phyloP scores from a whole-genome alignment of 2,888 invertebrate species.

The Malthinus seriepunctatus region DNA sequence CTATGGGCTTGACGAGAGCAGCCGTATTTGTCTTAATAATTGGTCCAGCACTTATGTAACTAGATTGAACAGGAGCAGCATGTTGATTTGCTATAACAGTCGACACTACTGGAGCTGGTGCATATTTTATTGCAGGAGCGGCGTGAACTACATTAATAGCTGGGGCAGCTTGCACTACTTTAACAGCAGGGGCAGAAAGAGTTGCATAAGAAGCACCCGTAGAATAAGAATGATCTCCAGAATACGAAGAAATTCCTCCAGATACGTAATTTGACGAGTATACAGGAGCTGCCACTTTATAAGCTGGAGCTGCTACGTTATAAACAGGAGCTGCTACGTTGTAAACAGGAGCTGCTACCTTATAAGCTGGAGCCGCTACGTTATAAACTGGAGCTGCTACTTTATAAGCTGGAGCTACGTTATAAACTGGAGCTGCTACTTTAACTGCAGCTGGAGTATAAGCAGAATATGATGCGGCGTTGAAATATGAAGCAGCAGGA shows the following conservation, averaged over 20 bases:
- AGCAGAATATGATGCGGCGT: too few relatives aligned
- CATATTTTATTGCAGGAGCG: conserved; percentile 35
- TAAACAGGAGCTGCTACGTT: background rate
- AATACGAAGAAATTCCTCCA: background rate
- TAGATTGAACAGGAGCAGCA: conserved; percentile 19
- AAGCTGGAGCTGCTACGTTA: conserved; percentile 1
- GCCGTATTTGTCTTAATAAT: conserved; percentile 20
- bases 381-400: too few relatives aligned
- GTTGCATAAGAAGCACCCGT: conserved; percentile 8
- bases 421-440: too few relatives aligned
- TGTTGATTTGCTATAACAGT: conserved; percentile 12
- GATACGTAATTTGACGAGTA: background rate
- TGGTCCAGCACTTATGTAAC: conserved; percentile 23
- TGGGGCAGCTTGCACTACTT: conserved; percentile 30
- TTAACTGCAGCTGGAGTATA: too few relatives aligned
- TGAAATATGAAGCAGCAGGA: background rate
- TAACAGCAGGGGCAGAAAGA: conserved; percentile 25
- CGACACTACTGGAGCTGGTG: conserved; percentile 33
- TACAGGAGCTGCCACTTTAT: conserved; percentile 6
- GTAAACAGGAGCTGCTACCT: background rate
- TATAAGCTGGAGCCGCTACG: too few relatives aligned
- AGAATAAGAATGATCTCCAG: conserved; percentile 6
- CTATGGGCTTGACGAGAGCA: conserved; percentile 24
- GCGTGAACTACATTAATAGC: conserved; percentile 29
- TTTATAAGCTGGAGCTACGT: too few relatives aligned